These are phyloP conservation scores for Goniozus legneri DNA, from an alignment of 1,140 invertebrate species.

Conservation along the genomic window DNA sequence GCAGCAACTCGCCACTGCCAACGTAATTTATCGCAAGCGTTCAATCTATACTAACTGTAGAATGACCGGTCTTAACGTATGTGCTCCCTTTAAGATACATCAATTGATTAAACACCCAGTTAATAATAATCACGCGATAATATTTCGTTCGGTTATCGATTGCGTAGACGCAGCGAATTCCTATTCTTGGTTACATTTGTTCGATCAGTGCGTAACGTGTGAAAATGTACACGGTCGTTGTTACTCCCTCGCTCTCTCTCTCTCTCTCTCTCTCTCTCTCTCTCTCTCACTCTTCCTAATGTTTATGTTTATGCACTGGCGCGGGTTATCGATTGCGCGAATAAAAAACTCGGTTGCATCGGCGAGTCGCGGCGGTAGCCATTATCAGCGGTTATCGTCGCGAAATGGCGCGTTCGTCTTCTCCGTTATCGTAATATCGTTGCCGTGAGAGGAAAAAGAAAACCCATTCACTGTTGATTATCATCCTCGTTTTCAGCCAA, in stretches of 20 bases:
- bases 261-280: slow-evolving; percentile 2
- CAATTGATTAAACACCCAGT: too few relatives aligned
- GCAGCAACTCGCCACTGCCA: slow-evolving; percentile 30
- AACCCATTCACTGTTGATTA: too few relatives aligned
- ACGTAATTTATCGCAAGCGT: too few relatives aligned
- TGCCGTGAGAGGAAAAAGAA: too few relatives aligned
- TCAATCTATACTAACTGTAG: too few relatives aligned
- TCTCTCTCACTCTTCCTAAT: neutral
- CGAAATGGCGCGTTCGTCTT: slow-evolving; percentile 9
- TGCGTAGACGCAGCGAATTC: neutral
- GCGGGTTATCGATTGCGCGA: slow-evolving; percentile 10
- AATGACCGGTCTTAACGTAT: too few relatives aligned
- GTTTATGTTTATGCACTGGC: slow-evolving; percentile 12
- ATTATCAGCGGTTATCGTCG: slow-evolving; percentile 15
- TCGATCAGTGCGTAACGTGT: too few relatives aligned
- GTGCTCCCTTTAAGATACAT: too few relatives aligned
- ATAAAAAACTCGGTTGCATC: too few relatives aligned
- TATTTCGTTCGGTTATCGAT: slow-evolving; percentile 4
- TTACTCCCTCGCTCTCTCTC: neutral
- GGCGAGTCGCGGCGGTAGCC: neutral
- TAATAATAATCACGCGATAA: too few relatives aligned
- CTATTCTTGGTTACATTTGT: neutral
- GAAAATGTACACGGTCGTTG: neutral
- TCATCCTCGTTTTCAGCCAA: too few relatives aligned
- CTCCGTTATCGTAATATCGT: slow-evolving; percentile 7